Conservation (phyloP, 2,888 invertebrate species). For the Euzophera pinguis region DNA sequence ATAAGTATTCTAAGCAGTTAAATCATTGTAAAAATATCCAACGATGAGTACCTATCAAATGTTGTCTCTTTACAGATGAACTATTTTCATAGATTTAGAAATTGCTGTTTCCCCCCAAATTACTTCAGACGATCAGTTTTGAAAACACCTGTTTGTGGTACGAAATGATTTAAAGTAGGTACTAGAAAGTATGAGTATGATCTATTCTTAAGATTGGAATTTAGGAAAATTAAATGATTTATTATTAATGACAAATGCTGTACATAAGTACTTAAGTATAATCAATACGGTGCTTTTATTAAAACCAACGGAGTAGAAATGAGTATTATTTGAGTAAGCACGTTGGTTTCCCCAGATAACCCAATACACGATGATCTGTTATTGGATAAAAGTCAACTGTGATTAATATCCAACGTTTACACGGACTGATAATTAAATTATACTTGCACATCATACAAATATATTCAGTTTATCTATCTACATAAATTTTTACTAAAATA, state of each 20-base stretch:
- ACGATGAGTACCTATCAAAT: no score
- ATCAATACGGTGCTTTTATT: not conserved
- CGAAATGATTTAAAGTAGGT: no score
- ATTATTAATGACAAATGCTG: not conserved
- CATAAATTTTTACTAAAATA: not conserved
- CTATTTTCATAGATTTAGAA: no score
- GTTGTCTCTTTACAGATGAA: no score
- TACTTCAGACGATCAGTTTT: no score
- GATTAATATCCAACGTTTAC: not conserved
- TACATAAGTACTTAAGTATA: not conserved
- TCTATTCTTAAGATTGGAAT: no score
- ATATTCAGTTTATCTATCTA: not conserved
- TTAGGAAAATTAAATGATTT: no score
- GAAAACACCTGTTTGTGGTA: no score
- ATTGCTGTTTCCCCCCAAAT: no score
- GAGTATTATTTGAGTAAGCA: not conserved
- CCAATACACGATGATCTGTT: slow-evolving; percentile 15
- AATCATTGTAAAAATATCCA: no score
- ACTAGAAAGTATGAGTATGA: no score
- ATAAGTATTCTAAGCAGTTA: no score
- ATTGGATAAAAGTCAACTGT: slow-evolving; percentile 9
- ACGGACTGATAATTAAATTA: not conserved
- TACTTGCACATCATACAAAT: not conserved
- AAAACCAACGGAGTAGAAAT: not conserved
- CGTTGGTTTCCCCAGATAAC: not conserved